A percentile compares a stretch with the other conserved stretches of the same genome.
phyloP scores from a whole-genome alignment of 2,888 invertebrate genomes.

The Drosophila percnosoma region DNA sequence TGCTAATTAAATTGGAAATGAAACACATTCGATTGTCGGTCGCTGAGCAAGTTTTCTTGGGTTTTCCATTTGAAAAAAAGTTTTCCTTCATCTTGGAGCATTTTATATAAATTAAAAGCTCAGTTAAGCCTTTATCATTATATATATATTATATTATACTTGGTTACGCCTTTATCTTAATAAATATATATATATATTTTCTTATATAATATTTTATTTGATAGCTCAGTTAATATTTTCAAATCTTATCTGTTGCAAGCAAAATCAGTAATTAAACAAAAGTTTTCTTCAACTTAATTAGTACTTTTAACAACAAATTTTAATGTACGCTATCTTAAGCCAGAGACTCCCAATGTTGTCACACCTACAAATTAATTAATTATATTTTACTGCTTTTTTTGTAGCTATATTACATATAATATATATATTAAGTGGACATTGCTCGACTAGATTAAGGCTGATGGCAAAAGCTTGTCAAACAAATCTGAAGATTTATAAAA shows the following conservation, averaged over 20 bases:
- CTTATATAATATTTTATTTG: not conserved
- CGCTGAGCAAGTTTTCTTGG: not conserved
- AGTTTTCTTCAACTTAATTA: not conserved
- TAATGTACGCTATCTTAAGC: not conserved
- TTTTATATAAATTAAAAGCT: not conserved
- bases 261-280: not conserved
- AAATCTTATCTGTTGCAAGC: not conserved
- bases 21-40: not conserved
- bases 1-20: not conserved
- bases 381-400: not conserved
- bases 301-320: not conserved
- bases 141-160: not conserved
- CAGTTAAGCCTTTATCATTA: not conserved
- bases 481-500: too few species aligned
- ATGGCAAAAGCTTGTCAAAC: not conserved
- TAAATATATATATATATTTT: too few species aligned
- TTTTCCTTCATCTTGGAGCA: not conserved
- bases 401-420: too few species aligned
- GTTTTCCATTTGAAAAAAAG: not conserved
- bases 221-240: not conserved
- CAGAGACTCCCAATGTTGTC: not conserved
- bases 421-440: not conserved
- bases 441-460: not conserved
- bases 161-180: not conserved
- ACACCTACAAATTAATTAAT: not conserved